A percentile compares a stretch with the other conserved stretches of the same genome.
Conservation (phyloP, 1,140 invertebrate genomes). For the Spodoptera litura region DNA sequence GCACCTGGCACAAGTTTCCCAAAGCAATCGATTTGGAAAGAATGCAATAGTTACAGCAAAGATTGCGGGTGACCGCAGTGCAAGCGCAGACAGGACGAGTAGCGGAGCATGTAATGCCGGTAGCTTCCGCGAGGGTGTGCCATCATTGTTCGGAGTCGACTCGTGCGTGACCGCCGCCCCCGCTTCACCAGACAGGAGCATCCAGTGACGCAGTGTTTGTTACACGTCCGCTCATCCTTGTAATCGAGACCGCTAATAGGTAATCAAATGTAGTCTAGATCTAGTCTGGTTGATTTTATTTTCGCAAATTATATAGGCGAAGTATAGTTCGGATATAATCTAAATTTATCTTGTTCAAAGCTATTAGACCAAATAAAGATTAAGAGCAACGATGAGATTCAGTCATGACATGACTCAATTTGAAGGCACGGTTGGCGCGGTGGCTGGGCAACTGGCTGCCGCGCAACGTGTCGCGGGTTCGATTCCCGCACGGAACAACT, state of each 20-base stretch:
- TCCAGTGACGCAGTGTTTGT: constrained; percentile 40
- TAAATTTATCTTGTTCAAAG: too few relatives aligned
- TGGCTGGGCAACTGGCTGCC: too few relatives aligned
- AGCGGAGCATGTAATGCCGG: constrained; percentile 73
- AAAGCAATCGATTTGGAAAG: constrained; percentile 18
- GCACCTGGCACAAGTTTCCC: neutral
- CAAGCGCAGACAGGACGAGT: constrained; percentile 58
- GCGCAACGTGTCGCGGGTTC: too few relatives aligned
- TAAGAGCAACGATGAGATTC: too few relatives aligned
- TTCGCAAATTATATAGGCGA: too few relatives aligned
- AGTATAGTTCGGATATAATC: too few relatives aligned
- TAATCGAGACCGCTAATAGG: neutral
- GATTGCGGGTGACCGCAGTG: constrained; percentile 47
- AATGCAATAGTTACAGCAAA: constrained; percentile 33
- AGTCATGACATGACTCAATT: too few relatives aligned
- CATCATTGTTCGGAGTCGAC: constrained; percentile 61
- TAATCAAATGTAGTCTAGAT: neutral
- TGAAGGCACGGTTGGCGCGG: too few relatives aligned
- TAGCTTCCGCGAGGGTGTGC: constrained; percentile 77
- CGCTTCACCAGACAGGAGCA: constrained; percentile 53
- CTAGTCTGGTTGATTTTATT: neutral
- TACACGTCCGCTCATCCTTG: constrained; percentile 13
- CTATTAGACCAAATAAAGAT: too few relatives aligned
- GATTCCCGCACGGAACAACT: too few relatives aligned
- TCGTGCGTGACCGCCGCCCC: constrained; percentile 65